Conservation (phyloP, 2,888 invertebrate genomes). For the Calameuta pallipes region DNA sequence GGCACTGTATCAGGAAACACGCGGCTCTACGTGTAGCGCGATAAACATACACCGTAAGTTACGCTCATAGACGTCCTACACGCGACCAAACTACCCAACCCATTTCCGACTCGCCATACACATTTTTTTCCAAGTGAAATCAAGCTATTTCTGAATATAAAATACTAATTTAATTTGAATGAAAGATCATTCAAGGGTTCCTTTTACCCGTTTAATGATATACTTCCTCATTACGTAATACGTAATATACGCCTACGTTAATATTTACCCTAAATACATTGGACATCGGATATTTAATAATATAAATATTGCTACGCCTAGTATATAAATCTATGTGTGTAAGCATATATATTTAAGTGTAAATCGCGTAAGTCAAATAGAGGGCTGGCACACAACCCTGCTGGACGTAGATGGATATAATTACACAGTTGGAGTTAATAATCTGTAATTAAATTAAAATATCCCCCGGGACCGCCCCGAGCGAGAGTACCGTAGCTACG, state of each 20-base stretch:
- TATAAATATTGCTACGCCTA: not conserved
- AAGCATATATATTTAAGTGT: not conserved
- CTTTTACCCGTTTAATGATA: not conserved
- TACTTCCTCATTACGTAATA: not conserved
- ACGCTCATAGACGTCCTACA: slow-evolving; percentile 37
- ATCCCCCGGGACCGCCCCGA: slow-evolving; percentile 32
- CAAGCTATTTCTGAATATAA: not conserved
- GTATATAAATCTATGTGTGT: not conserved
- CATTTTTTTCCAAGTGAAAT: not conserved
- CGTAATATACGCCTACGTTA: not conserved
- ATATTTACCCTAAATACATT: not conserved
- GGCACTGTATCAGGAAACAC: slow-evolving; percentile 35
- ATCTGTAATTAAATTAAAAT: slow-evolving; percentile 45
- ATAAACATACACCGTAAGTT: slow-evolving; percentile 39
- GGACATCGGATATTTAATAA: not conserved
- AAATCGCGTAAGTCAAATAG: not conserved
- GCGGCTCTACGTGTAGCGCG: slow-evolving; percentile 31
- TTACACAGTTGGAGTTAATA: slow-evolving; percentile 41
- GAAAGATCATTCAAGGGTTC: not conserved
- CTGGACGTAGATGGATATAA: slow-evolving; percentile 37
- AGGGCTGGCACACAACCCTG: not conserved
- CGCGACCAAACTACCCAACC: slow-evolving; percentile 26
- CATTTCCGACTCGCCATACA: not conserved
- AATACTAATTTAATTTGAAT: not conserved
- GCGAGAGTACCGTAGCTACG: slow-evolving; percentile 17